Evolutionary conservation across 2,888 invertebrate species (phyloP).

Genomic region (Cephus nigrinus): DNA sequence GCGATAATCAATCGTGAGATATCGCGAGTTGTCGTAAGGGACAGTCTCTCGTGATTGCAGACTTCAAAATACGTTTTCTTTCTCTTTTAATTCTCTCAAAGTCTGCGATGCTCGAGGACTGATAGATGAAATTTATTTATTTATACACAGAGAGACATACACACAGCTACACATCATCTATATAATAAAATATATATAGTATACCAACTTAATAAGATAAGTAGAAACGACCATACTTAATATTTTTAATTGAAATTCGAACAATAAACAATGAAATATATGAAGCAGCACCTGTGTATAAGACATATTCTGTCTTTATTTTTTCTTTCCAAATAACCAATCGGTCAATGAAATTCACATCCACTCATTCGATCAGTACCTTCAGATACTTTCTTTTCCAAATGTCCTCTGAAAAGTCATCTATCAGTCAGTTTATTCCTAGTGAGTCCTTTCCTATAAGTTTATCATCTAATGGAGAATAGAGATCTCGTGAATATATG

Average conservation of each 20-base stretch:
- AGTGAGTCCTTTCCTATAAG: neutral
- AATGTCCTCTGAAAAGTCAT: no score
- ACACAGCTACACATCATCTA: slow-evolving; percentile 23
- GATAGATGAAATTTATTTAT: slow-evolving; percentile 48
- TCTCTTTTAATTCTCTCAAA: neutral
- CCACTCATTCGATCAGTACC: neutral
- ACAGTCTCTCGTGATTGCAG: neutral
- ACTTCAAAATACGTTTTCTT: neutral
- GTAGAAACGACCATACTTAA: slow-evolving; percentile 41
- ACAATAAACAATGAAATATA: neutral
- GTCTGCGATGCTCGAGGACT: slow-evolving; percentile 25
- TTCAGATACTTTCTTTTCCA: no score
- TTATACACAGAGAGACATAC: slow-evolving; percentile 27
- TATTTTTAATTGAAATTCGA: slow-evolving; percentile 36
- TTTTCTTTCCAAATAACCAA: neutral
- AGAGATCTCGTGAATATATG: neutral
- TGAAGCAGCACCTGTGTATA: neutral
- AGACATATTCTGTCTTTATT: neutral
- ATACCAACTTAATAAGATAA: slow-evolving; percentile 35
- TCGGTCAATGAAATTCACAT: no score
- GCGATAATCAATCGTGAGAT: neutral
- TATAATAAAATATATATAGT: slow-evolving; percentile 24
- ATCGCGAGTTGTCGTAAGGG: neutral
- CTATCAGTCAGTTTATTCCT: neutral
- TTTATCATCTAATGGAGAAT: no score